Percentiles rank a stretch among this genome's conserved stretches.
These are phyloP conservation scores for Thecophora atra DNA, from an alignment of 2,888 invertebrate genomes.

Conservation along the genomic window DNA sequence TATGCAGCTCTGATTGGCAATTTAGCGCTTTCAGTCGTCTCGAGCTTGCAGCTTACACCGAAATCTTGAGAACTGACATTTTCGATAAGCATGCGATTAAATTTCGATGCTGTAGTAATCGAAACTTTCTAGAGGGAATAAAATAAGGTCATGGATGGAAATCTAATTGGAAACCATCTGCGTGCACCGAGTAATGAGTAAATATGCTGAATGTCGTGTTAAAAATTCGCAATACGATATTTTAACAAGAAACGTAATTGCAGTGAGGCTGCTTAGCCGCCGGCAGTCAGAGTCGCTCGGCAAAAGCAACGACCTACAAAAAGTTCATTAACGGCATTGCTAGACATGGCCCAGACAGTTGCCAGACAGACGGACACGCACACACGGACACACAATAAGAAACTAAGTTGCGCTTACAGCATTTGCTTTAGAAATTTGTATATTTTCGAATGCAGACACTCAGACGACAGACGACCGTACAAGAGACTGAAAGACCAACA, in stretches of 20 bases:
- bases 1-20: too few species aligned
- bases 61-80: too few species aligned
- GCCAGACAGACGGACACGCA: conserved; percentile 57
- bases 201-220: background rate
- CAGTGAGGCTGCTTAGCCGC: conserved; percentile 11
- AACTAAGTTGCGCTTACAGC: conserved; percentile 42
- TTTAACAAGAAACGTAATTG: conserved; percentile 1
- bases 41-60: too few species aligned
- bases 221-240: background rate
- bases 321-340: conserved; percentile 66
- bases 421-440: conserved; percentile 8
- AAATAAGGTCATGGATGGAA: too few species aligned
- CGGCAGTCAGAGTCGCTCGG: conserved; percentile 42
- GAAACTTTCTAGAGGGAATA: too few species aligned
- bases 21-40: too few species aligned
- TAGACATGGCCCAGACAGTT: conserved; percentile 67
- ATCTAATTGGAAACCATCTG: too few species aligned
- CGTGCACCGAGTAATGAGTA: too few species aligned
- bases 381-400: conserved; percentile 43
- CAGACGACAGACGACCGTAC: conserved; percentile 42
- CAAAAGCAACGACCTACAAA: conserved; percentile 66
- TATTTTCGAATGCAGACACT: conserved; percentile 43
- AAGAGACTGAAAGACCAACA: conserved; percentile 2
- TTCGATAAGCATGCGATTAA: too few species aligned
- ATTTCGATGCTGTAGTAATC: too few species aligned